Base-by-base conservation (phyloP, 2,797 vertebrate genomes). In the Manis pentadactyla region DNA sequence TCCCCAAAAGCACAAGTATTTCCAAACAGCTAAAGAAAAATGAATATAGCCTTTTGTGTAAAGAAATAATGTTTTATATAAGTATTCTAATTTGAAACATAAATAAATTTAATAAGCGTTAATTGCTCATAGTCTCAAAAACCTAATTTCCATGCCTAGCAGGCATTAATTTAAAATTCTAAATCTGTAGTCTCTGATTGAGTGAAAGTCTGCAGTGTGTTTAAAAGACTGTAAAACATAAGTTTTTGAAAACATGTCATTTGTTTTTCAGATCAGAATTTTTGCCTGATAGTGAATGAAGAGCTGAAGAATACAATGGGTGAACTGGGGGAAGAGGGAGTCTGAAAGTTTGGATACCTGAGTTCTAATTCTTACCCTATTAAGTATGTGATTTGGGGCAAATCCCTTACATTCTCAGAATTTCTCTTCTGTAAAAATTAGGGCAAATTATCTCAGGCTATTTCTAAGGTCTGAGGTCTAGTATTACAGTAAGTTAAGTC, bases 51-150 rank as follows among this genome's bases (percentile, higher is more conserved):
- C 21, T 64, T 84, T 75, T 57, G 9, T 49, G 17, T 84, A n/a
- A 79, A 87, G 6, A 89, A 90, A 94, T 25, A 96, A 83, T 31
- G 12, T 23, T 92, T 81, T 59, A 75, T 21, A 8, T 51, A 87
- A 87, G n/a, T 77, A 90, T 94, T 95, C 29, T 74, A 74, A 92
- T 51, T 69, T 95, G 29, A 97, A n/a, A 66, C 29, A 79, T 82
- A 92, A 94, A 86, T 25, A 90, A 87, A 73, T 64, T 79, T 55
- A 95, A 94, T 42, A 77, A 85, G n/a, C 14, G 6, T 34, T 83
- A 42, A 88, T 55, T 75, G 49, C 66, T 77, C 27, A 69, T 39
- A 39, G 68, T 29, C 66, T 94, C 61, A 53, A 49, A 93, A 84
- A 61, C 29, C 71, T 83, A 61, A 94, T 55, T 68, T 89, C 55